Evolutionary conservation across 2,113 vertebrate species (phyloP).

Genomic region (Peromyscus leucopus): DNA sequence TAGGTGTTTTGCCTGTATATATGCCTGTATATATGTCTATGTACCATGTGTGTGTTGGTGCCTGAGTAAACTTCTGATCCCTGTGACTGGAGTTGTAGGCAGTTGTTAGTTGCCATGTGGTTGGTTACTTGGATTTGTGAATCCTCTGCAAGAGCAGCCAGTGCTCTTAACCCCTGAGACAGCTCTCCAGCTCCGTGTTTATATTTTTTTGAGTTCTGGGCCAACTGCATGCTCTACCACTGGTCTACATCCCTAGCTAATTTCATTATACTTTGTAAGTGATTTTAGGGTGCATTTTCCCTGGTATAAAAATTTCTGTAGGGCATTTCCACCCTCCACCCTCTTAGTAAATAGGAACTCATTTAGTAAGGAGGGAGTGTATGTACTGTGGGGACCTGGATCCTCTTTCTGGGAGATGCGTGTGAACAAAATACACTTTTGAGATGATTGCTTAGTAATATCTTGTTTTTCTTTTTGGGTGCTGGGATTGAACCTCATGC

Average conservation of each 20-base stretch:
- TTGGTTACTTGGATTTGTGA: background rate
- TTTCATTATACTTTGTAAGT: constrained; percentile 44
- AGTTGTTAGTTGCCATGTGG: background rate
- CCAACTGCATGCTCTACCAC: background rate
- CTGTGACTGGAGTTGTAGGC: background rate
- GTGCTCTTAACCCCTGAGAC: background rate
- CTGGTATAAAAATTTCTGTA: constrained; percentile 27
- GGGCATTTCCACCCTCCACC: rapidly evolving
- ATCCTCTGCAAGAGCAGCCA: background rate
- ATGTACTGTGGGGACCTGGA: background rate
- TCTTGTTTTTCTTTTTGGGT: background rate
- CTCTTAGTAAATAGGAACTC: constrained; percentile 4
- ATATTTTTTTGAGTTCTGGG: background rate
- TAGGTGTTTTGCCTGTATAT: background rate
- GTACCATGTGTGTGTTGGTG: background rate
- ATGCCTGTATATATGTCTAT: too few species aligned
- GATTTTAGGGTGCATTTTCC: background rate
- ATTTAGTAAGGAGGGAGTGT: constrained; percentile 44
- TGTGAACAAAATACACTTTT: constrained; percentile 41
- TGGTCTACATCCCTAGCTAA: background rate
- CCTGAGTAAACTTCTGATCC: background rate
- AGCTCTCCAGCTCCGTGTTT: background rate
- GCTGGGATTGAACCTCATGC: background rate
- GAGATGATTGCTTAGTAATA: constrained; percentile 12
- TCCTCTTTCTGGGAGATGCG: constrained; percentile 28